phyloP scores from a whole-genome alignment of 2,888 invertebrate species.

The Acanthopleura granulata region DNA sequence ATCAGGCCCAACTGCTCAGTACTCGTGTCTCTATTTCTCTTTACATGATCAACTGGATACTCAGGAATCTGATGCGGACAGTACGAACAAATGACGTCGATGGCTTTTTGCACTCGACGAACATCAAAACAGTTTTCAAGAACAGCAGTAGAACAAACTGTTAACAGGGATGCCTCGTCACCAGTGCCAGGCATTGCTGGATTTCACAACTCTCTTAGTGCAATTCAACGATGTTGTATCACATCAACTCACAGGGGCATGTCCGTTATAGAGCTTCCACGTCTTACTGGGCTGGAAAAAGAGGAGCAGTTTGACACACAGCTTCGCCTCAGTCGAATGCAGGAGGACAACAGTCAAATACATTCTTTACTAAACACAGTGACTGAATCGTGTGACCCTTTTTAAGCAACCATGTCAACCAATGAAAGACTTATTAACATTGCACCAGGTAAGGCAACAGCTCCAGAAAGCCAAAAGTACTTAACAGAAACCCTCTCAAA shows the following conservation, averaged over 20 bases:
- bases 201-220: conserved; percentile 21
- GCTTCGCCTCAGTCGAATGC: not conserved
- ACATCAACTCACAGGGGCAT: conserved; percentile 25
- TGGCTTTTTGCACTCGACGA: not conserved
- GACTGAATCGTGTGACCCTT: not conserved
- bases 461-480: too few relatives aligned
- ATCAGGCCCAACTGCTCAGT: conserved; percentile 22
- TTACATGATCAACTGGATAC: conserved; percentile 24
- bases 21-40: conserved; percentile 25
- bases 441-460: too few relatives aligned
- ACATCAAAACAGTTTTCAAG: conserved; percentile 24
- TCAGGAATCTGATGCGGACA: conserved; percentile 17
- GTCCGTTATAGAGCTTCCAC: conserved; percentile 23
- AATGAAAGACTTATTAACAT: too few relatives aligned
- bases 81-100: conserved; percentile 25
- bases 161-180: conserved; percentile 26
- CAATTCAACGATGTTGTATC: conserved; percentile 24
- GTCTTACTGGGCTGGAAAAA: conserved; percentile 19
- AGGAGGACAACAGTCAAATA: too few relatives aligned
- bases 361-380: not conserved
- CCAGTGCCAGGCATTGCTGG: conserved; percentile 23
- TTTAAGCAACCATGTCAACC: too few relatives aligned
- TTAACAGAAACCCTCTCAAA: too few relatives aligned
- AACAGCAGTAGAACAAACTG: conserved; percentile 25
- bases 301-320: not conserved